Evolutionary conservation across 2,113 vertebrate genomes (phyloP), one percentile per base, ranked within the genome.

Genomic region (Dromas ardeola): DNA sequence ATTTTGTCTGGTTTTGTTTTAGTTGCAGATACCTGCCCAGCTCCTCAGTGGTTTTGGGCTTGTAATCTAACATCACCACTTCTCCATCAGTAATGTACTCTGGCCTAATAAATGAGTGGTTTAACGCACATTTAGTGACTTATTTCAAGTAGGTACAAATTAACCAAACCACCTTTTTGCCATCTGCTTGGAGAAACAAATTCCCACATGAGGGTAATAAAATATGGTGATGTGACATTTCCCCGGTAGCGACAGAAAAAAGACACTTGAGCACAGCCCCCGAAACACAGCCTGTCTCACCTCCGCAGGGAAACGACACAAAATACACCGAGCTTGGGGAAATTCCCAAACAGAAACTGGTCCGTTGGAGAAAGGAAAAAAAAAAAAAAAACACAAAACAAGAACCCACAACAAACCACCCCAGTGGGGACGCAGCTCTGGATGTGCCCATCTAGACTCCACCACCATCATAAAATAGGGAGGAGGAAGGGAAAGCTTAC

Each of bases 221-320:
- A 73, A 87, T 40, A 63, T 25, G 65, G 69, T 49, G 78, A 81
- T 72, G 78, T 78, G 86, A 86, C 86, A 79, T 66, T 88, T 85
- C 45, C 58, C 22, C 15, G 4, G 59, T 2, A 69, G 78, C 62
- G 81, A 19, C 52, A 47, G 42, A 18, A 62, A 42, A 42, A 13
- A 30, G 6, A 3, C 12, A 12, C 66, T 79, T 22, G 26, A 59
- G 58, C 43, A 53, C 47, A 42, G 59, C 53, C 79, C 53, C 38
- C 4, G 1, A 15, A 38, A 42, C 36, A 26, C 74, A 59, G 42
- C 58, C 47, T 1, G 2, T 3, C 55, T 67, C 90, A 47, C 34
- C 84, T 66, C 83, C 7, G 0, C 2, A 1, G 73, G 74, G 86
- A 38, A 76, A 40, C 3, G 1, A 36, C 63, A 63, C 62, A 19